Percentiles rank a stretch among this genome's conserved stretches.
These are phyloP conservation scores for Gambusia yucatana DNA, from an alignment of 2,797 vertebrate genomes.

Conservation along the genomic window DNA sequence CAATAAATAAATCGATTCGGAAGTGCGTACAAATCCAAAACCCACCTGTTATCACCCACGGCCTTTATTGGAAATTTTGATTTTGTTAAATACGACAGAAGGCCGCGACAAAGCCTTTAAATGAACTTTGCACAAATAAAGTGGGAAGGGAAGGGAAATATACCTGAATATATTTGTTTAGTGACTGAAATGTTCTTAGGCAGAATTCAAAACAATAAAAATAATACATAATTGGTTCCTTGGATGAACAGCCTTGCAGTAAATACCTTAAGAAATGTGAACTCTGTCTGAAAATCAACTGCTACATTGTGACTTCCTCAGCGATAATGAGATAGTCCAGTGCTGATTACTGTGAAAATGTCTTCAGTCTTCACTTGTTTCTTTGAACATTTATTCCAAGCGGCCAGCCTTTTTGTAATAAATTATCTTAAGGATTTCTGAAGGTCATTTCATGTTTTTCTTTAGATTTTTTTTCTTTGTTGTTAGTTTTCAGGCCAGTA, in stretches of 20 bases:
- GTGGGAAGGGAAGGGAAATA: not conserved
- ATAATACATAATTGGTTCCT: not conserved
- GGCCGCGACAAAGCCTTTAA: not conserved
- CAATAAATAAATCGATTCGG: too few relatives aligned
- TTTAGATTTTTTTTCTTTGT: not conserved
- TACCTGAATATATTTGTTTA: not conserved
- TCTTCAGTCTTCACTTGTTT: not conserved
- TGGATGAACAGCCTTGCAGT: not conserved
- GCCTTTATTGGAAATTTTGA: too few relatives aligned
- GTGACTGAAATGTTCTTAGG: not conserved
- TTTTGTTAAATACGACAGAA: too few relatives aligned
- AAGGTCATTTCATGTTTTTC: not conserved
- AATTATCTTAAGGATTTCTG: not conserved
- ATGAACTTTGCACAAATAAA: slow-evolving; percentile 11
- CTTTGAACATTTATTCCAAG: not conserved
- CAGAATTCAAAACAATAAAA: not conserved
- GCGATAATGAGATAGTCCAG: not conserved
- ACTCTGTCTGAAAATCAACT: not conserved
- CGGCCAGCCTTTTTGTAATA: not conserved
- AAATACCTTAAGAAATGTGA: not conserved
- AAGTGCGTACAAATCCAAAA: too few relatives aligned
- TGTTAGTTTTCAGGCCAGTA: not conserved
- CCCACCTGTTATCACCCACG: too few relatives aligned
- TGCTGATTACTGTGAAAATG: not conserved
- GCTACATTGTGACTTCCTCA: not conserved